Evolutionary conservation across 2,888 invertebrate genomes (phyloP).

Genomic region (Conchocele bisecta): DNA sequence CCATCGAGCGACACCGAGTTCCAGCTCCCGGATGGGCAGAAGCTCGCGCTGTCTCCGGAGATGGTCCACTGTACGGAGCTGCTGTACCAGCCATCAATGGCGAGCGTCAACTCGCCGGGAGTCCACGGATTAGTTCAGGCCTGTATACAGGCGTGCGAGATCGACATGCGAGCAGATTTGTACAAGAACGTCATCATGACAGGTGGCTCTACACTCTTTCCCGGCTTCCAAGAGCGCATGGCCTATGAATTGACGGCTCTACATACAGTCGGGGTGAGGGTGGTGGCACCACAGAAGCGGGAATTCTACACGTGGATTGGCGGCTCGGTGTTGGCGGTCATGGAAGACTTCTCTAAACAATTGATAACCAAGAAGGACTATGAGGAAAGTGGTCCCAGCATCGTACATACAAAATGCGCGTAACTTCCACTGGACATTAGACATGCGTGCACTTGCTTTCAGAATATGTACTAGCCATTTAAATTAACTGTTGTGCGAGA

Average conservation of each 20-base stretch:
- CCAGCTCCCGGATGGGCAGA: constrained; percentile 1
- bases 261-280: neutral
- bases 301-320: constrained; percentile 2
- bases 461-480: too few species aligned
- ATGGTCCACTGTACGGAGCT: constrained; percentile 1
- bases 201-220: neutral
- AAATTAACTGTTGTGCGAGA: too few species aligned
- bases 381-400: constrained; percentile 1
- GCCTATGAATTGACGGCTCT: neutral
- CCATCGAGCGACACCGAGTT: neutral
- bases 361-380: neutral
- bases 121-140: neutral
- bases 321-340: neutral
- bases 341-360: neutral
- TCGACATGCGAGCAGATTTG: constrained; percentile 2
- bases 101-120: neutral
- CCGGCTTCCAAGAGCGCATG: constrained; percentile 13
- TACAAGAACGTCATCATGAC: neutral
- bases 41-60: neutral
- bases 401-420: constrained; percentile 1
- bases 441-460: too few species aligned
- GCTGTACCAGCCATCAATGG: neutral
- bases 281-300: neutral
- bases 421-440: neutral
- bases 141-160: neutral